phyloP scores from a whole-genome alignment of 1,140 invertebrate species.

The Penaeus chinensis region DNA sequence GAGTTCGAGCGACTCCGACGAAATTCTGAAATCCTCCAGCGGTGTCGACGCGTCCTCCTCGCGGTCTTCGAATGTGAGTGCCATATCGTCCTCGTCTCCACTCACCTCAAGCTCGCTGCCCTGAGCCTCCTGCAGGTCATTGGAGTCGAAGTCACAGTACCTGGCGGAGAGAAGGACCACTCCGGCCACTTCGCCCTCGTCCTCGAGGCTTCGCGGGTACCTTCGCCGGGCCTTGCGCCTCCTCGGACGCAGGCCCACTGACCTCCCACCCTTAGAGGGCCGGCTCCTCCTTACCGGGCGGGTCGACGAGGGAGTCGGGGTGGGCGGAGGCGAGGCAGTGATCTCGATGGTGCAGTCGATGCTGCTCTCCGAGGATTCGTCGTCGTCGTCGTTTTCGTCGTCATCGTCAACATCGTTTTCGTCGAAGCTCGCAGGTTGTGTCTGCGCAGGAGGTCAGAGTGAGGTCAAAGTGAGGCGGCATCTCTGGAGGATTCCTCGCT shows the following conservation, averaged over 20 bases:
- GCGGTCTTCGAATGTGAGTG: background rate
- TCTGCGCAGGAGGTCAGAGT: too few species aligned
- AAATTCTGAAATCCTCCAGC: background rate
- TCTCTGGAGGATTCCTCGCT: too few species aligned
- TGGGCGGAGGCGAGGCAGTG: background rate
- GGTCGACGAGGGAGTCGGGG: background rate
- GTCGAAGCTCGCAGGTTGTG: too few species aligned
- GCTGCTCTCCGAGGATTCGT: constrained; percentile 27
- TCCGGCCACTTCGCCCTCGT: background rate
- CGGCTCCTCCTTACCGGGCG: constrained; percentile 16
- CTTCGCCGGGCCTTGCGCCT: background rate
- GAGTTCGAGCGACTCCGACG: constrained; percentile 6
- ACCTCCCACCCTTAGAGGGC: background rate
- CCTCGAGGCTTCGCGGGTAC: background rate
- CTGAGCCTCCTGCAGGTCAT: background rate
- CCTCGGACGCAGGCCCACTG: background rate
- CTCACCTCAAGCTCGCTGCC: background rate
- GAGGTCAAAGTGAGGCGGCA: too few species aligned
- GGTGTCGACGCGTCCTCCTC: background rate
- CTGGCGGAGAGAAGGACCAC: too few species aligned
- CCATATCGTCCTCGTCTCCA: background rate
- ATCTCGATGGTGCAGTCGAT: constrained; percentile 44
- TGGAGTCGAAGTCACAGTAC: too few species aligned
- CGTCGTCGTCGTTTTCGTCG: background rate
- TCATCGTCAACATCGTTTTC: too few species aligned